Base-by-base conservation (phyloP, 2,113 vertebrate species). In the Burhinus bistriatus region DNA sequence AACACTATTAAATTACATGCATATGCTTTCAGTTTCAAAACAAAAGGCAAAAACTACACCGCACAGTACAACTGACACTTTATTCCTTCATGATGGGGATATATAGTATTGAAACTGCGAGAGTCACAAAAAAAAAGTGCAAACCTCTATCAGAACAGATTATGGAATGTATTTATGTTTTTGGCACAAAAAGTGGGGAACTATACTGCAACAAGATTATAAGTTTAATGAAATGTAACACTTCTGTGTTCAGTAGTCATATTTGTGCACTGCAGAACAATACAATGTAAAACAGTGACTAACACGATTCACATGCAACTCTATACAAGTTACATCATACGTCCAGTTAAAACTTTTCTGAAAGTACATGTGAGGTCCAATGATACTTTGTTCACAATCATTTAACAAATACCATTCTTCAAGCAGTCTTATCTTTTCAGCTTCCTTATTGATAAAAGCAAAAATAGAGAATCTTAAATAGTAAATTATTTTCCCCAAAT, bases 171-270 rank as follows among this genome's bases (percentile, higher is more conserved):
- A 91, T 25, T 84, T 85, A 96, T 95, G 89, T 32, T 97, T 98
- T 98, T 98, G 98, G 98, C 98, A 98, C 98, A 98, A 95, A 97
- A 97, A 93, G 85, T 97, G 90, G 76, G 87, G 81, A 94, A 95
- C 95, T 92, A 59, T 76, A 80, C 30, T 64, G 87, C 92, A 92
- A 97, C 42, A 75, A 85, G 77, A 52, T 83, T 91, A 90, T 81
- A 79, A 96, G 80, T 93, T 87, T 87, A 90, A 97, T 96, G 94
- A 90, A 84, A 85, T 75, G 71, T 82, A 95, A 96, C 22, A 91
- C 58, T 87, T 68, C 68, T 91, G 94, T 83, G 88, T 85, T 94
- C 93, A 97, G 93, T 96, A 97, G 92, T 95, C 84, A 79, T 73
- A 87, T 83, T 79, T 97, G 96, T 97, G 92, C 94, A 97, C 88